Evolutionary conservation across 2,113 vertebrate species (phyloP), one percentile per base, ranked within the genome.

Genomic region (Hipposideros armiger): DNA sequence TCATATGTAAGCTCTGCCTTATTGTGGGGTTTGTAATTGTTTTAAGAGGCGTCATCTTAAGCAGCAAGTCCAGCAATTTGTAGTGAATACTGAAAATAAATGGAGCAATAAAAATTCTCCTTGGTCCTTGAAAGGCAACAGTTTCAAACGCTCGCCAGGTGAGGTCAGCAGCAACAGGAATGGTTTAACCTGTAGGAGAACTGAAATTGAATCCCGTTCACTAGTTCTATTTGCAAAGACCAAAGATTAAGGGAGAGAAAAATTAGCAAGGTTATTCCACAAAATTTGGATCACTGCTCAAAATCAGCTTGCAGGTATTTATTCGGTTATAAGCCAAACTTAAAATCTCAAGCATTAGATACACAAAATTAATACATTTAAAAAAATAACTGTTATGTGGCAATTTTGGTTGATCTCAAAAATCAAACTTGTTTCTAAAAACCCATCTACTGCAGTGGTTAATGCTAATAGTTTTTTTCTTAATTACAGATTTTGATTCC

Each of bases 401-500:
- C 40, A 76, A 72, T 88, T 91, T 94, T 36, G 45, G 58, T 60
- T 70, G 60, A 54, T 92, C 67, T 91, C 28, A 90, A 69, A 93
- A 84, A 80, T 83, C 67, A 77, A 45, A 40, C 28, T 91, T 83
- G 11, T 78, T 92, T 83, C 62, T 95, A 64, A 91, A 89, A 83
- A n/a, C 45, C 47, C 14, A 87, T 78, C 60, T 64, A 91, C 24
- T 81, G 73, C 54, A 56, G 42, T 80, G 76, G 22, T 14, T 87
- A 56, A 91, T 54, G 24, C 11, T 94, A 85, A 95, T 58, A 58
- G 26, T 50, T 88, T 76, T 76, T 56, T 77, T 95, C 47, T 96
- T 85, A 95, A 94, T 85, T 93, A 91, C 40, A 91, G 50, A 95
- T 86, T 91, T 92, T 91, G 52, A 77, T 76, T 89, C 22, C 36